Conservation (phyloP, 2,113 vertebrate genomes). For the Barbus barbus region DNA sequence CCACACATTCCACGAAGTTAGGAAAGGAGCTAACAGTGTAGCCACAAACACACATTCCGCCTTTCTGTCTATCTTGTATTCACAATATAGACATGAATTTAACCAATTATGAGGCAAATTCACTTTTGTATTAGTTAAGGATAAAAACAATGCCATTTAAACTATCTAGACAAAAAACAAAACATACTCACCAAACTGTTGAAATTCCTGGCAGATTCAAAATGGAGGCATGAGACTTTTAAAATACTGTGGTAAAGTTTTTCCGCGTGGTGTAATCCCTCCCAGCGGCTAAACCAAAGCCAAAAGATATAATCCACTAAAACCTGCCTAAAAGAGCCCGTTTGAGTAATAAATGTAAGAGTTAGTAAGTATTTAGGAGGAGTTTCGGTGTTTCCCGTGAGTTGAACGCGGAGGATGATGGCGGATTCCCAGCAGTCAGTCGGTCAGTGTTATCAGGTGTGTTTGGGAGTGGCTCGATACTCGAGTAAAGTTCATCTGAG, state of each 20-base stretch:
- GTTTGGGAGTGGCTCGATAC: conserved; percentile 30
- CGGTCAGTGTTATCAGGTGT: conserved; percentile 33
- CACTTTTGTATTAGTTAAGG: not conserved
- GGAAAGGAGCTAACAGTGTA: conserved; percentile 15
- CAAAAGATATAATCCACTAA: not conserved
- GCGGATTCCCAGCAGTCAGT: conserved; percentile 16
- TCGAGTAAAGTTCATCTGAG: conserved; percentile 27
- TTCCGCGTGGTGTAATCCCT: not conserved
- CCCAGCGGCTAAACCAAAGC: not conserved
- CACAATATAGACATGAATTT: not conserved
- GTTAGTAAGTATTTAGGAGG: not conserved
- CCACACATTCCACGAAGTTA: conserved; percentile 35
- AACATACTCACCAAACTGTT: conserved; percentile 23
- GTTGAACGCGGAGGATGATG: not conserved
- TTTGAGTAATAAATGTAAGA: not conserved
- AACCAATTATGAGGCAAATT: not conserved
- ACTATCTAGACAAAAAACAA: not conserved
- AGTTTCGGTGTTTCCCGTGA: conserved; percentile 2
- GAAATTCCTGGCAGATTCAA: conserved; percentile 29
- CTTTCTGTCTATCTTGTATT: not conserved
- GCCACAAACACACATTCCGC: not conserved
- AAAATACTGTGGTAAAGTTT: conserved; percentile 31
- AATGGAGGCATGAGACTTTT: conserved; percentile 33
- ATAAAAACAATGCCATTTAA: not conserved
- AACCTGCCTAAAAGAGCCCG: not conserved